phyloP scores from a whole-genome alignment of 2,888 invertebrate species.

The Oligia strigilis region DNA sequence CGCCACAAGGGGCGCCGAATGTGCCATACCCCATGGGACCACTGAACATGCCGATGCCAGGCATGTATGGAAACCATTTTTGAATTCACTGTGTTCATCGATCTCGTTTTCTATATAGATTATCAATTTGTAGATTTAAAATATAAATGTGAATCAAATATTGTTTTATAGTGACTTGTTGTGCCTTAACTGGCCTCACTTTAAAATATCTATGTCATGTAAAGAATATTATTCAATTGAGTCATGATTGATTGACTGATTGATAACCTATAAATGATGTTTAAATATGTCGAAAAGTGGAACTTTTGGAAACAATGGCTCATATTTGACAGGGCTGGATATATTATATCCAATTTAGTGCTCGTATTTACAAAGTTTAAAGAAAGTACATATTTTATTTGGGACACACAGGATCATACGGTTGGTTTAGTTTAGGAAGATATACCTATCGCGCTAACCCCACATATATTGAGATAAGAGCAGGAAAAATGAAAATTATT shows the following conservation, averaged over 20 bases:
- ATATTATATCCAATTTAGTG: neutral
- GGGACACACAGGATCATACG: too few relatives aligned
- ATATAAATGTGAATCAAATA: conserved; percentile 58
- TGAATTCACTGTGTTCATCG: conserved; percentile 68
- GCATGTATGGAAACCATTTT: conserved; percentile 88
- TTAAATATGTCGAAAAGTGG: conserved; percentile 40
- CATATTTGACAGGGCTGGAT: conserved; percentile 10
- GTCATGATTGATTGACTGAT: conserved; percentile 53
- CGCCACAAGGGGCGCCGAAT: conserved; percentile 90
- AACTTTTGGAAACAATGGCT: conserved; percentile 29
- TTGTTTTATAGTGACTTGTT: conserved; percentile 56
- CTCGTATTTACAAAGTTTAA: neutral
- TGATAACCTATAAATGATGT: conserved; percentile 40
- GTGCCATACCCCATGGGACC: conserved; percentile 94
- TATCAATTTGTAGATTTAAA: conserved; percentile 56
- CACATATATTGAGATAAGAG: neutral
- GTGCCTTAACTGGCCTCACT: conserved; percentile 48
- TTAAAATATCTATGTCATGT: conserved; percentile 49
- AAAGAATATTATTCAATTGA: conserved; percentile 35
- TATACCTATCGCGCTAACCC: neutral
- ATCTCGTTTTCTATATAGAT: conserved; percentile 49
- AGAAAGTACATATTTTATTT: too few relatives aligned
- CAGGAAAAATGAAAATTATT: neutral
- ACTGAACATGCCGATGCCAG: conserved; percentile 95
- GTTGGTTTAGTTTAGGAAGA: neutral